Conservation (phyloP, 2,797 vertebrate species). For the Periophthalmus magnuspinnatus region DNA sequence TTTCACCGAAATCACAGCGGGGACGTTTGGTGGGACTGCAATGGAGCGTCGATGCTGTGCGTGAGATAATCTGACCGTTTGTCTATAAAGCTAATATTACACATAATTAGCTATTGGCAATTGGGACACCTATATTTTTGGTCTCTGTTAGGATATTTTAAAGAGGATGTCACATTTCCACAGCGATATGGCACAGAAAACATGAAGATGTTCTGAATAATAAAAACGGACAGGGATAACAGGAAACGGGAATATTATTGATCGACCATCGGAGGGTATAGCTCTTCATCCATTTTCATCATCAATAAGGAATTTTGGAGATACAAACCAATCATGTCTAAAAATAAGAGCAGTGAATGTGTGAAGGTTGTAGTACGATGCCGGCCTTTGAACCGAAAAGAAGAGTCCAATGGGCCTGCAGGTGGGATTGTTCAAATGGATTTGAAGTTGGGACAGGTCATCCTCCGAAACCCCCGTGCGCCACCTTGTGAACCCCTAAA, state of each 20-base stretch:
- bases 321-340: constrained; percentile 72
- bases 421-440: constrained; percentile 87
- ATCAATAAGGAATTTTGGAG: constrained; percentile 5
- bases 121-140: constrained; percentile 1
- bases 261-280: constrained; percentile 11
- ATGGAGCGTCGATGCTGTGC: constrained; percentile 57
- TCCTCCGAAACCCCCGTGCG: constrained; percentile 87
- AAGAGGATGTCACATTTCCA: constrained; percentile 9
- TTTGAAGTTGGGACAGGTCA: constrained; percentile 89
- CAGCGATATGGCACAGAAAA: not conserved
- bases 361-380: constrained; percentile 94
- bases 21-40: constrained; percentile 40
- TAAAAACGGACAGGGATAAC: too few relatives aligned
- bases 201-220: not conserved
- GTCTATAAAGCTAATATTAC: constrained; percentile 31
- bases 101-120: constrained; percentile 44
- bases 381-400: constrained; percentile 88
- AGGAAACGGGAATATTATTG: constrained; percentile 10
- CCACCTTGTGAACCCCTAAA: constrained; percentile 86
- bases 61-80: constrained; percentile 50
- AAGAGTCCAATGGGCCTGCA: constrained; percentile 81
- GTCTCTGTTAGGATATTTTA: constrained; percentile 1
- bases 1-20: constrained; percentile 24
- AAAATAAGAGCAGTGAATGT: constrained; percentile 85
- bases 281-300: not conserved